Evolutionary conservation across 2,888 invertebrate genomes (phyloP).

Genomic region (Seira ritae): DNA sequence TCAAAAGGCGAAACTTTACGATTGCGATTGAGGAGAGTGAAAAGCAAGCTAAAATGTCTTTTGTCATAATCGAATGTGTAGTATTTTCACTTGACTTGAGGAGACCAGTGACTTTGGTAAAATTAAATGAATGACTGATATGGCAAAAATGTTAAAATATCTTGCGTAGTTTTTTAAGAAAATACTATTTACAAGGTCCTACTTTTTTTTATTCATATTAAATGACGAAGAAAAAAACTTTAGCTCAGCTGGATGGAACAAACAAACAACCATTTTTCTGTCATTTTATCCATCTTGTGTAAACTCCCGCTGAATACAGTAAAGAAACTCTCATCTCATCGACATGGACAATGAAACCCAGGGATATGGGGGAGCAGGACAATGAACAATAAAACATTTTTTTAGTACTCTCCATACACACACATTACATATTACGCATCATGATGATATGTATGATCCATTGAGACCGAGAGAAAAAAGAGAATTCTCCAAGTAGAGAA

Average conservation of each 20-base stretch:
- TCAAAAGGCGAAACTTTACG: constrained; percentile 46
- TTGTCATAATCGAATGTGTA: too few species aligned
- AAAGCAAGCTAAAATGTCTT: not conserved
- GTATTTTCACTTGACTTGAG: too few species aligned
- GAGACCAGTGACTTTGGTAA: too few species aligned
- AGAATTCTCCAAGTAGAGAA: constrained; percentile 1
- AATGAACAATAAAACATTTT: constrained; percentile 58
- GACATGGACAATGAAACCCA: constrained; percentile 35
- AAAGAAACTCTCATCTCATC: constrained; percentile 39
- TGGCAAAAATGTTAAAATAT: too few species aligned
- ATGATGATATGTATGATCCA: not conserved
- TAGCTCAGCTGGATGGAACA: constrained; percentile 64
- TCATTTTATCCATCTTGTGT: constrained; percentile 62
- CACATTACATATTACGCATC: not conserved
- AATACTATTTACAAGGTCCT: too few species aligned
- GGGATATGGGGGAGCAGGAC: constrained; percentile 51
- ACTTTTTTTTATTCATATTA: constrained; percentile 14
- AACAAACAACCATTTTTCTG: constrained; percentile 64
- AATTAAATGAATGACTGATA: too few species aligned
- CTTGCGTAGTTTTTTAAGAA: too few species aligned
- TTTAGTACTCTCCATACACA: not conserved
- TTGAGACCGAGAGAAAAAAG: constrained; percentile 27
- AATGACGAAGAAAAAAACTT: constrained; percentile 56
- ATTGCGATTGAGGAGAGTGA: not conserved
- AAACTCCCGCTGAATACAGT: constrained; percentile 57